Evolutionary conservation across 2,113 vertebrate genomes (phyloP).

Genomic region (Strix uralensis): DNA sequence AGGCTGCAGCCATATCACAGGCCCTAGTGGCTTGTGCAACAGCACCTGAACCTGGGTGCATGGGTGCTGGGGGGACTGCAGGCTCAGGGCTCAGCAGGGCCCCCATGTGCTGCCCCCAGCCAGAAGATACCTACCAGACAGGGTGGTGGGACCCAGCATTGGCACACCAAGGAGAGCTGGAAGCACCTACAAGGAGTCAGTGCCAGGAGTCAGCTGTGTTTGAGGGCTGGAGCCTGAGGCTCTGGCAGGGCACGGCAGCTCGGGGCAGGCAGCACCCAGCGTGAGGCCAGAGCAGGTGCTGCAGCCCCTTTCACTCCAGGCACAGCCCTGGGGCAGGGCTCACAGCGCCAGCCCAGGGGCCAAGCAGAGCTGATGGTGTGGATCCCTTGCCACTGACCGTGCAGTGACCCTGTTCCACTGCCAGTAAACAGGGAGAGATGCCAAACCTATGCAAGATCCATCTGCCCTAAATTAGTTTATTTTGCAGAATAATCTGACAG

Average conservation of each 20-base stretch:
- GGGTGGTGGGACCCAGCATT: neutral
- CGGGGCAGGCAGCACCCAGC: fast-evolving
- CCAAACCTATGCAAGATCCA: neutral
- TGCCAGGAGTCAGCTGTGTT: neutral
- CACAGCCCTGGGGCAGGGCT: neutral
- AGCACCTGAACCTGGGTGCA: fast-evolving
- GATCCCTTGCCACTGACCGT: fast-evolving
- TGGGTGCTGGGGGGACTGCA: fast-evolving
- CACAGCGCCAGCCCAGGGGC: neutral
- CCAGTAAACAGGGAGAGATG: neutral
- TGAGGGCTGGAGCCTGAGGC: neutral
- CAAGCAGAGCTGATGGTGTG: neutral
- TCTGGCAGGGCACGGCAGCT: neutral
- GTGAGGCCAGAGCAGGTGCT: neutral
- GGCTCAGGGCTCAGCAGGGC: neutral
- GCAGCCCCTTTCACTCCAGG: neutral
- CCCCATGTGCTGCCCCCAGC: neutral
- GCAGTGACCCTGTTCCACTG: neutral
- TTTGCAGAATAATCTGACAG: neutral
- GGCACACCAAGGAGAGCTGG: neutral
- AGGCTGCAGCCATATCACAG: fast-evolving
- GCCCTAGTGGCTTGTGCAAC: neutral
- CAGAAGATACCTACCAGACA: neutral
- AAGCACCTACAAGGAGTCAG: neutral
- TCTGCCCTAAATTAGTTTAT: constrained; percentile 18